These are phyloP conservation scores for Nemotelus nigrinus DNA, from an alignment of 2,888 invertebrate genomes.

Conservation along the genomic window DNA sequence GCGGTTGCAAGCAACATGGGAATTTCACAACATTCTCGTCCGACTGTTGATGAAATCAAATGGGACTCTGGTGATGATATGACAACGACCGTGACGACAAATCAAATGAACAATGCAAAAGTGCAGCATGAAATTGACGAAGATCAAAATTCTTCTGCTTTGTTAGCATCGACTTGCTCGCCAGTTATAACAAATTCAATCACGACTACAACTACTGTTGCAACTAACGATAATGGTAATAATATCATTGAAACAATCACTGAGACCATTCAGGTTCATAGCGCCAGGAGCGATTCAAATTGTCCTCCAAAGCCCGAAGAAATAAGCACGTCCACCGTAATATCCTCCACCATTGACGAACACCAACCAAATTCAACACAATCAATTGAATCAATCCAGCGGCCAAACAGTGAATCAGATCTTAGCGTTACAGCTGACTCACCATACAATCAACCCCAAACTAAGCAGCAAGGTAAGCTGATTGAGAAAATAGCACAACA, in stretches of 20 bases:
- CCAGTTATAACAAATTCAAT: neutral
- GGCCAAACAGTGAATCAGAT: conserved; percentile 49
- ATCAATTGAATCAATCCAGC: neutral
- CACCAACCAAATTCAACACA: too few relatives aligned
- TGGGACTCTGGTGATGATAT: conserved; percentile 57
- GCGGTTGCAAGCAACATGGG: conserved; percentile 25
- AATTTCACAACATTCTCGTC: conserved; percentile 47
- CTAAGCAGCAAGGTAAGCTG: neutral
- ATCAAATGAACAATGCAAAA: too few relatives aligned
- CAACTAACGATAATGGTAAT: conserved; percentile 15
- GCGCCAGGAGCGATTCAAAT: too few relatives aligned
- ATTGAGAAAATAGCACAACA: neutral
- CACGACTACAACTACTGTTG: neutral
- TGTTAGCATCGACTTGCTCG: neutral
- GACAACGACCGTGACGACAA: neutral
- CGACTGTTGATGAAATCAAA: conserved; percentile 61
- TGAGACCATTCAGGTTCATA: too few relatives aligned
- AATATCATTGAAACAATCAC: neutral
- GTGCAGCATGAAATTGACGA: neutral
- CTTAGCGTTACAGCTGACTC: conserved; percentile 46
- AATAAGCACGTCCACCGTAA: too few relatives aligned
- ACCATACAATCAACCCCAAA: conserved; percentile 48
- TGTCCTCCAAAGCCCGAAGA: too few relatives aligned
- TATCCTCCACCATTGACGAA: too few relatives aligned
- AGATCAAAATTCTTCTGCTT: neutral